Evolutionary conservation across 2,797 vertebrate genomes (phyloP).

Genomic region (Myiotriccus ornatus): DNA sequence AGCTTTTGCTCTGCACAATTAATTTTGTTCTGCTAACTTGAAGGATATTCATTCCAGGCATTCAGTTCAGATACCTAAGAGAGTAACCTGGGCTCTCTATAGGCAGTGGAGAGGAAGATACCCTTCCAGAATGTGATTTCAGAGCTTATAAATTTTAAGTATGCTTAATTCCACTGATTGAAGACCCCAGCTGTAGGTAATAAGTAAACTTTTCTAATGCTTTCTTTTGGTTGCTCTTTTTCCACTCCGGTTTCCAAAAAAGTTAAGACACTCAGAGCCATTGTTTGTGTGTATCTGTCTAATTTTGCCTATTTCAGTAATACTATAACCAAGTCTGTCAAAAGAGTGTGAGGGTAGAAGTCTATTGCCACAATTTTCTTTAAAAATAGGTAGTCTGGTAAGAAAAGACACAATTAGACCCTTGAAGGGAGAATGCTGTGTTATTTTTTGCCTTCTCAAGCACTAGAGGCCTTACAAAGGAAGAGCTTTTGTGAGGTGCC

Average conservation of each 20-base stretch:
- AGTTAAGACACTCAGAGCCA: not conserved
- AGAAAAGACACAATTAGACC: not conserved
- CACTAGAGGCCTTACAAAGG: not conserved
- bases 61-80: not conserved
- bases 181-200: not conserved
- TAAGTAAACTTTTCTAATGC: not conserved
- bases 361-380: not conserved
- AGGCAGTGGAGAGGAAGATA: not conserved
- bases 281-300: not conserved
- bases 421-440: not conserved
- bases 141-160: not conserved
- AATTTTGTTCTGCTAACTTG: not conserved
- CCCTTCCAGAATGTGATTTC: not conserved
- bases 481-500: not conserved
- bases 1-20: not conserved
- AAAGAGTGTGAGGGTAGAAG: not conserved
- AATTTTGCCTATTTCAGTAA: not conserved
- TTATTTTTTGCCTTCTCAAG: not conserved
- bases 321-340: not conserved
- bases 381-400: not conserved
- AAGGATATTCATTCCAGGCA: not conserved
- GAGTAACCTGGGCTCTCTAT: not conserved
- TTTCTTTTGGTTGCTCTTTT: not conserved
- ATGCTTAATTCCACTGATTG: not conserved
- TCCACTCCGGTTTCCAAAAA: not conserved